phyloP scores from a whole-genome alignment of 2,888 invertebrate genomes.

The Lysandra bellargus region DNA sequence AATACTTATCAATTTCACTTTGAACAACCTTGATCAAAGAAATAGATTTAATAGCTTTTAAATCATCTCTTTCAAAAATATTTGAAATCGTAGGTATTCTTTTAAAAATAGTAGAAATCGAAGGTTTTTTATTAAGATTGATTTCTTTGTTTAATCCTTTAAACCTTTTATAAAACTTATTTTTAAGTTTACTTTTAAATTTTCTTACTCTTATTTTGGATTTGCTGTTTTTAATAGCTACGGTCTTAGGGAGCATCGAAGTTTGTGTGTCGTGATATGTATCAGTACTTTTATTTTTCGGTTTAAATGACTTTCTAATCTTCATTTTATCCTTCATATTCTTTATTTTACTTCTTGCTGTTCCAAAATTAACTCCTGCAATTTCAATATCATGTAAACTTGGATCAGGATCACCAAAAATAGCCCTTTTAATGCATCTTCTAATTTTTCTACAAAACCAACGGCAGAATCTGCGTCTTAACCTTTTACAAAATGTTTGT shows the following conservation, averaged over 20 bases:
- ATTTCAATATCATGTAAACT: constrained; percentile 47
- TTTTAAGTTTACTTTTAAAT: not conserved
- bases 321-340: constrained; percentile 45
- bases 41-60: constrained; percentile 33
- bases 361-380: constrained; percentile 44
- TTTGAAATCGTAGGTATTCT: not conserved
- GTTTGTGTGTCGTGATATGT: constrained; percentile 32
- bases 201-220: not conserved
- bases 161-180: not conserved
- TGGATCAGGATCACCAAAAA: constrained; percentile 46
- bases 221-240: constrained; percentile 34
- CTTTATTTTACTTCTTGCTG: not conserved
- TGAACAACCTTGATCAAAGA: constrained; percentile 37
- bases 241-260: constrained; percentile 45
- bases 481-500: constrained; percentile 6
- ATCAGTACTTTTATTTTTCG: constrained; percentile 31
- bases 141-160: not conserved
- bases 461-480: constrained; percentile 42
- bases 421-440: constrained; percentile 46
- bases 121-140: not conserved
- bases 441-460: constrained; percentile 45
- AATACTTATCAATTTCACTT: constrained; percentile 38
- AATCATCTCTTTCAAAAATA: not conserved
- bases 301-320: constrained; percentile 34
- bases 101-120: not conserved